Conservation (phyloP, 2,797 vertebrate species). For the Ptychobarbus kaznakovi region DNA sequence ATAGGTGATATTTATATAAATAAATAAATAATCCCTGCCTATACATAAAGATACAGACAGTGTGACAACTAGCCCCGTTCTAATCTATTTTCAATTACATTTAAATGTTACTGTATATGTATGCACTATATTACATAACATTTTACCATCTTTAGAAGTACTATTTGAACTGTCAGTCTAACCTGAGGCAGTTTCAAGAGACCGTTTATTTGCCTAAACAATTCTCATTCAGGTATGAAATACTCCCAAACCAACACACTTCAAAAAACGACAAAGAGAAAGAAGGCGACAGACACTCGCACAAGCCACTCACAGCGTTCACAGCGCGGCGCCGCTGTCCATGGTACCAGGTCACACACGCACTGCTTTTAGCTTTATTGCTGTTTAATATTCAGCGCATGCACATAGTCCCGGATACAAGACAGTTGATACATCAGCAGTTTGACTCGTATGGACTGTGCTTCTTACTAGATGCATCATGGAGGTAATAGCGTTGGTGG, state of each 20-base stretch:
- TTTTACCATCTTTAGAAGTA: not conserved
- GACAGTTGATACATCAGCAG: constrained; percentile 72
- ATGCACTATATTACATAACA: not conserved
- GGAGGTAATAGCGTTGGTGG: constrained; percentile 13
- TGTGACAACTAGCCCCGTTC: not conserved
- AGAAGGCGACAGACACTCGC: not conserved
- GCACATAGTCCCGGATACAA: constrained; percentile 38
- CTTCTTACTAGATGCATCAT: constrained; percentile 44
- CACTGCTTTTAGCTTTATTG: constrained; percentile 58
- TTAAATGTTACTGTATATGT: not conserved
- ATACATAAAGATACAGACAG: not conserved
- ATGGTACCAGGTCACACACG: constrained; percentile 72
- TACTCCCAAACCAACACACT: not conserved
- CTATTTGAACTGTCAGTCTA: not conserved
- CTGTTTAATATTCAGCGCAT: constrained; percentile 65
- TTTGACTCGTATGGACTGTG: constrained; percentile 54
- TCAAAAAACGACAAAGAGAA: not conserved
- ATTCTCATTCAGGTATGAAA: not conserved
- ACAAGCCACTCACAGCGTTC: not conserved
- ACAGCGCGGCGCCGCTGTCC: constrained; percentile 69
- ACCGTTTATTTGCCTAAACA: not conserved
- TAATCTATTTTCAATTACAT: not conserved
- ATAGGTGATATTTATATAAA: not conserved
- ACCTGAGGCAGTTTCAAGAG: not conserved
- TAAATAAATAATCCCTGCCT: no score